These are phyloP conservation scores for Hydropotes inermis DNA, from an alignment of 2,113 vertebrate genomes.

Conservation along the genomic window DNA sequence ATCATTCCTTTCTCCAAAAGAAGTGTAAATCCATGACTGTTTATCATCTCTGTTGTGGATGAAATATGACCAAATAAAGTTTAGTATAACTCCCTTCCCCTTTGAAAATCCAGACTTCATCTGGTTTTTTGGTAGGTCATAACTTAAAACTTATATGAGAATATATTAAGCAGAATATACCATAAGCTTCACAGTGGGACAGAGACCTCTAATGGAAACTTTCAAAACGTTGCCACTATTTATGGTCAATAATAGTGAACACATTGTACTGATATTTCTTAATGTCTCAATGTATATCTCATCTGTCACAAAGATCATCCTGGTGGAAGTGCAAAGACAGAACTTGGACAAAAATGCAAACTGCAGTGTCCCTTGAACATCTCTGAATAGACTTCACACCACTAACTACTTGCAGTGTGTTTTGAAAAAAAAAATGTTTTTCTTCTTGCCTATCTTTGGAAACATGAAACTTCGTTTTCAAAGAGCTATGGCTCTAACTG, in stretches of 20 bases:
- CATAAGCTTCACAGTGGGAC: background rate
- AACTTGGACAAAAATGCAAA: background rate
- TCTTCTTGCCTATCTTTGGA: background rate
- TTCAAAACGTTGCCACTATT: background rate
- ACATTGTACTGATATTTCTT: background rate
- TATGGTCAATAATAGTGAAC: background rate
- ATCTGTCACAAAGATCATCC: background rate
- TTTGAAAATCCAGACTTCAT: background rate
- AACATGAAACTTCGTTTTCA: background rate
- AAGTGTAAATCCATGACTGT: background rate
- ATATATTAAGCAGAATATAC: background rate
- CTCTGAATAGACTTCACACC: background rate
- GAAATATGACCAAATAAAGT: background rate
- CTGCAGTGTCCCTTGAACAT: background rate
- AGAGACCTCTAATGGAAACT: background rate
- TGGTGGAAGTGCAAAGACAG: background rate
- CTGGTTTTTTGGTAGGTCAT: background rate
- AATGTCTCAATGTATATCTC: background rate
- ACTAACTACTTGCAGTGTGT: background rate
- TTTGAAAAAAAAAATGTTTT: background rate
- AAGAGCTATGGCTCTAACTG: background rate
- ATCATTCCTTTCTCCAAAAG: background rate
- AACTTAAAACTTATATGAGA: background rate
- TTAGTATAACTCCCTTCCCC: background rate
- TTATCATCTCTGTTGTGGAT: background rate